Evolutionary conservation across 2,888 invertebrate genomes (phyloP).

Genomic region (Dendrolimus pini): DNA sequence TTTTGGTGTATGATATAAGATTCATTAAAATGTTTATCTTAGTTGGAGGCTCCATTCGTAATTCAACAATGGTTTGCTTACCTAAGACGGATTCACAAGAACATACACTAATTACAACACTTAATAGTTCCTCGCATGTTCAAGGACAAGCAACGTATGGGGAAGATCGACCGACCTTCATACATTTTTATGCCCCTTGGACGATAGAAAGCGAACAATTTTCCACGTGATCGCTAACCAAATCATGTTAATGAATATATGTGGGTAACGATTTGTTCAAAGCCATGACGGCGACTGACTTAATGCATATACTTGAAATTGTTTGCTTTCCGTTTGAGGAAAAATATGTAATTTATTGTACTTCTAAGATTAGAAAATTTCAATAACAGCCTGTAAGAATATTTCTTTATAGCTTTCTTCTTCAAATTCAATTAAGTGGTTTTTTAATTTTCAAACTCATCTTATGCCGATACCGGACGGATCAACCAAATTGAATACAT

Average conservation of each 20-base stretch:
- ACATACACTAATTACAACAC: too few relatives aligned
- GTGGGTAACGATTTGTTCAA: conserved; percentile 29
- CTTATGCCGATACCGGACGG: too few relatives aligned
- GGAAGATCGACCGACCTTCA: conserved; percentile 30
- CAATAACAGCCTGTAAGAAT: neutral
- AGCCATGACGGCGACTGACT: conserved; percentile 31
- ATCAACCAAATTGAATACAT: too few relatives aligned
- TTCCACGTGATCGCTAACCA: conserved; percentile 52
- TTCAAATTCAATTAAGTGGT: neutral
- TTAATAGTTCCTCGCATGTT: conserved; percentile 13
- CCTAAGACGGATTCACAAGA: too few relatives aligned
- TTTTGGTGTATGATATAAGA: too few relatives aligned
- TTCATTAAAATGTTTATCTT: neutral
- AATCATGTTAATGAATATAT: conserved; percentile 58
- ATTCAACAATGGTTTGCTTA: too few relatives aligned
- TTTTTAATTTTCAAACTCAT: conserved; percentile 1
- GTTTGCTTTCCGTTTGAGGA: conserved; percentile 9
- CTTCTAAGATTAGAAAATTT: neutral
- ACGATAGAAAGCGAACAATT: conserved; percentile 51
- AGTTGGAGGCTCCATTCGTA: neutral
- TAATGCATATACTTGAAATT: conserved; percentile 6
- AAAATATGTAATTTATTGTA: conserved; percentile 1
- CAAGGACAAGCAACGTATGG: conserved; percentile 49
- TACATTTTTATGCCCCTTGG: conserved; percentile 42
- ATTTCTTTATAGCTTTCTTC: neutral